These are phyloP conservation scores for Drosophila nasuta DNA, from an alignment of 1,140 invertebrate species.

Conservation along the genomic window DNA sequence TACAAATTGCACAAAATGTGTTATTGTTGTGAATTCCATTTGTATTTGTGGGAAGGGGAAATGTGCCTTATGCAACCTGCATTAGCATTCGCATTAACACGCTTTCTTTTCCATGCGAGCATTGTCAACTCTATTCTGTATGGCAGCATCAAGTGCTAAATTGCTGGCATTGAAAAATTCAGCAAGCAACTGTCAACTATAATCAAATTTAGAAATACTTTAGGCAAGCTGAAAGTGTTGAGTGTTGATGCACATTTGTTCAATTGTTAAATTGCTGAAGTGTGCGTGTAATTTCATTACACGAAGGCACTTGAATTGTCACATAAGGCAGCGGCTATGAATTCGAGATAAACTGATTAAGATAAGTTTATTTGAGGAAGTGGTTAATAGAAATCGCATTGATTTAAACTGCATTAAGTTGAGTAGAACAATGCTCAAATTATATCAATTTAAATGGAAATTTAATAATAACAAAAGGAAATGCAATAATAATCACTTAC, in stretches of 20 bases:
- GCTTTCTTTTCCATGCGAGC: not conserved
- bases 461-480: not conserved
- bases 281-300: slow-evolving; percentile 79
- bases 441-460: not conserved
- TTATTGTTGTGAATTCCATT: slow-evolving; percentile 62
- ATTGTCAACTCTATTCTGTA: slow-evolving; percentile 27
- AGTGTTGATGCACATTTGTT: slow-evolving; percentile 47
- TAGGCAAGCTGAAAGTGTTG: slow-evolving; percentile 31
- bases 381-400: slow-evolving; percentile 20
- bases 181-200: slow-evolving; percentile 23
- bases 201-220: slow-evolving; percentile 38
- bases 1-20: slow-evolving; percentile 63
- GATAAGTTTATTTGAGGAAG: slow-evolving; percentile 24
- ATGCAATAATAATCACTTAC: too few species aligned
- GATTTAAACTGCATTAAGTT: not conserved
- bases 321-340: slow-evolving; percentile 36
- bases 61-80: slow-evolving; percentile 32
- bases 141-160: slow-evolving; percentile 65
- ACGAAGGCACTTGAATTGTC: slow-evolving; percentile 23
- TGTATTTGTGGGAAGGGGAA: slow-evolving; percentile 29
- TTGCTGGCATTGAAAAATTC: slow-evolving; percentile 68
- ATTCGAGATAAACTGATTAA: slow-evolving; percentile 32
- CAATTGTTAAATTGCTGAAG: slow-evolving; percentile 79
- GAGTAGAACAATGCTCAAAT: not conserved
- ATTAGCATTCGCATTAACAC: slow-evolving; percentile 24